A percentile compares a stretch with the other conserved stretches of the same genome.
Conservation (phyloP, 92 coral and sea anemone species). For the Bergia sp. region DNA sequence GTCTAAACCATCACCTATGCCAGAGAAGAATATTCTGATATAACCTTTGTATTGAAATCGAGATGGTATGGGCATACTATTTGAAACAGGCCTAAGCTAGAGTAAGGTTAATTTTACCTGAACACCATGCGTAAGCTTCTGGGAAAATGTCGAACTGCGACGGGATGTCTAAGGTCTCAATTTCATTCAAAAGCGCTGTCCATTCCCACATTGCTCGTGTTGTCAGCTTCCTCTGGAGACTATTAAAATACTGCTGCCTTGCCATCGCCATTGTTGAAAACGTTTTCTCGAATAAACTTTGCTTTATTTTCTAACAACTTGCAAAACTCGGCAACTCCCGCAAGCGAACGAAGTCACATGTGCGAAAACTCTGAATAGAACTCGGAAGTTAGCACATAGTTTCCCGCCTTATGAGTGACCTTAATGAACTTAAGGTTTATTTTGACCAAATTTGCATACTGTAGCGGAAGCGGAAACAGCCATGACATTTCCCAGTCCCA, state of each 20-base stretch:
- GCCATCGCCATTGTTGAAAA: slow-evolving; percentile 21
- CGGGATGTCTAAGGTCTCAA: slow-evolving; percentile 38
- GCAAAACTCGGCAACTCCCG: neutral
- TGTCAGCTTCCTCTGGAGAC: slow-evolving; percentile 20
- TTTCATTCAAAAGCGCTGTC: slow-evolving; percentile 50
- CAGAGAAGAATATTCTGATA: slow-evolving; percentile 43
- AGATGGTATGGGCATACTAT: slow-evolving; percentile 38
- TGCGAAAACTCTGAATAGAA: slow-evolving; percentile 16
- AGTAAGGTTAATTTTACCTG: slow-evolving; percentile 35
- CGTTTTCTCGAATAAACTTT: slow-evolving; percentile 5
- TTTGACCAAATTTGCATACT: slow-evolving; percentile 33
- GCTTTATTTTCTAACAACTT: slow-evolving; percentile 10
- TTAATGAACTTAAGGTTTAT: slow-evolving; percentile 29
- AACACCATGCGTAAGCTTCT: slow-evolving; percentile 48
- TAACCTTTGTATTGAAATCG: slow-evolving; percentile 36
- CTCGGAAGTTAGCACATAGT: slow-evolving; percentile 16
- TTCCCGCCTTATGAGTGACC: slow-evolving; percentile 18
- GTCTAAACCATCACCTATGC: slow-evolving; percentile 38
- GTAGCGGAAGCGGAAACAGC: slow-evolving; percentile 17
- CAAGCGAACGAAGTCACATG: neutral
- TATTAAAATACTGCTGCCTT: neutral
- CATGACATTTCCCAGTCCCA: slow-evolving; percentile 3
- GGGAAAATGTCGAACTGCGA: slow-evolving; percentile 48
- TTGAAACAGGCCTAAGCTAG: slow-evolving; percentile 38
- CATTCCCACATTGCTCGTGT: slow-evolving; percentile 57